Evolutionary conservation across 2,797 vertebrate species (phyloP).

Genomic region (Furcifer pardalis): DNA sequence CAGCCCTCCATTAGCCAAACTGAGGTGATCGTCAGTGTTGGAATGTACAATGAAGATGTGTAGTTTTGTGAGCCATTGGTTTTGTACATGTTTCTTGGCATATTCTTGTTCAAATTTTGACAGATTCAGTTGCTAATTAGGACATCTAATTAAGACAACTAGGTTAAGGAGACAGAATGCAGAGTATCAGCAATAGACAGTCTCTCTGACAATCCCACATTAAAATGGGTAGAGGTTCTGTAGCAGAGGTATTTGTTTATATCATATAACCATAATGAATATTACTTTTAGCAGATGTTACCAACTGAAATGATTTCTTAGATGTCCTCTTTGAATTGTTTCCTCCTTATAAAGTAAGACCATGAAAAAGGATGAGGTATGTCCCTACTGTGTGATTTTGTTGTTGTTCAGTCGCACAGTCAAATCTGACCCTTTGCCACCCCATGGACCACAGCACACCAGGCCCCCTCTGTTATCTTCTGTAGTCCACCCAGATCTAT

Average conservation of each 20-base stretch:
- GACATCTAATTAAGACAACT: neutral
- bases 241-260: neutral
- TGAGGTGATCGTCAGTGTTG: no score
- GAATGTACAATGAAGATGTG: no score
- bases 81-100: no score
- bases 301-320: constrained; percentile 11
- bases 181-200: neutral
- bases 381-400: neutral
- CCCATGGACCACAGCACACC: no score
- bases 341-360: neutral
- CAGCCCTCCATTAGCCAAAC: no score
- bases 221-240: neutral
- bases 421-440: no score
- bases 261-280: neutral
- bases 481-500: no score
- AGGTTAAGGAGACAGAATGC: neutral
- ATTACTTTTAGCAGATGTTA: constrained; percentile 44
- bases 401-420: no score
- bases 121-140: no score
- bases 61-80: no score
- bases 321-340: neutral
- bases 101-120: no score
- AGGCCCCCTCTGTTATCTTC: no score
- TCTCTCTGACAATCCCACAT: neutral
- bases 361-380: neutral